phyloP scores from a whole-genome alignment of 2,888 invertebrate genomes.

The Nyleta sp. region DNA sequence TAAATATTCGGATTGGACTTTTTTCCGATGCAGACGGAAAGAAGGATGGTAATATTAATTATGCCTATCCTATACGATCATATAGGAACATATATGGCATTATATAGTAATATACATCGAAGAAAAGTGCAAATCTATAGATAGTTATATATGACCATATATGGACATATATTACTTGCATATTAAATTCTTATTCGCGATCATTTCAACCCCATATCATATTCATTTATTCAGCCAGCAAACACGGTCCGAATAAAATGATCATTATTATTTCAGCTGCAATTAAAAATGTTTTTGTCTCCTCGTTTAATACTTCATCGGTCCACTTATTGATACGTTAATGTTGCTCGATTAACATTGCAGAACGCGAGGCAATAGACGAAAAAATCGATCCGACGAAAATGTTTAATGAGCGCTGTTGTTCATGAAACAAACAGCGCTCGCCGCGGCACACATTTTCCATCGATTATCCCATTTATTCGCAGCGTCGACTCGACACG shows the following conservation, averaged over 20 bases:
- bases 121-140: too few relatives aligned
- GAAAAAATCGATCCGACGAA: not conserved
- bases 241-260: not conserved
- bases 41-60: too few relatives aligned
- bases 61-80: too few relatives aligned
- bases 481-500: not conserved
- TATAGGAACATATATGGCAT: too few relatives aligned
- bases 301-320: not conserved
- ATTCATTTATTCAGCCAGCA: too few relatives aligned
- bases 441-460: not conserved
- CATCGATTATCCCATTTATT: not conserved
- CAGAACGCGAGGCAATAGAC: not conserved
- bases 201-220: too few relatives aligned
- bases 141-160: too few relatives aligned
- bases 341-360: conserved; percentile 3
- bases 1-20: too few relatives aligned
- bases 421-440: conserved; percentile 9
- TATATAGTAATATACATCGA: too few relatives aligned
- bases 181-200: too few relatives aligned
- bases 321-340: not conserved
- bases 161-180: too few relatives aligned
- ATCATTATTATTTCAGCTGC: not conserved
- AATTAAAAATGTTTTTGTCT: conserved; percentile 6
- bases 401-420: not conserved
- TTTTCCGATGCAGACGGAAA: too few relatives aligned